Base-by-base conservation (phyloP, 1,140 invertebrate species). In the Drosophila kurseongensis region DNA sequence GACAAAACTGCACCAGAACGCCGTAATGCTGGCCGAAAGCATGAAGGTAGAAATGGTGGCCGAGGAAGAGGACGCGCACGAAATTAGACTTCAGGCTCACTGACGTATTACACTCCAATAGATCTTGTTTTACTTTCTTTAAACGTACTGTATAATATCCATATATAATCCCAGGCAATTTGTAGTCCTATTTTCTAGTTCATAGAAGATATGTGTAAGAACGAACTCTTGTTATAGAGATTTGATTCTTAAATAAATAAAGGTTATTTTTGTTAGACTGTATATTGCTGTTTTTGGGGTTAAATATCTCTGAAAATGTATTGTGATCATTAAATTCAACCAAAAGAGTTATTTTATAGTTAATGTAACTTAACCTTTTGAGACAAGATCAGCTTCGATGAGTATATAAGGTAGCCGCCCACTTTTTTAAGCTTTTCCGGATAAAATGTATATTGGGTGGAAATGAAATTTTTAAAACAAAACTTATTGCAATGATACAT, bases 1-100 rank as follows among this genome's bases (percentile, higher is more conserved):
- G 44, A 92, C 91, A 13, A 91, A 86, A 51, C 57, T 80, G 13
- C 91, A 92, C 50, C 81, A 90, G n/a, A 91, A 91, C 32, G 90
- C 90, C 13, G 90, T 91, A 14, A 65, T 78, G 63, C 35, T 76
- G 9, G 80, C 80, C 16, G 74, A 91, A 59, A 82, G 52, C 32
- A 51, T 84, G 16, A 85, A 80, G 44, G 66, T 72, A 8, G 83
- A 86, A 14, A 40, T 86, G 47, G 41, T 63, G 14, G 62, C 47
- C 14, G 75, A 62, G 4, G 75, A 73, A 1, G 78, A 81, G 6
- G 50, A 12, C 1, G 63, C 35, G 51, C 35, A 69, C 32, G 52
- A 57, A n/a, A 16, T 69, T 9, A 23, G 36, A 27, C 12, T 69
- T 16, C n/a, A 69, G 9, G 5, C 16, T 4, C 35, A 58, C 2